Evolutionary conservation across 2,888 invertebrate species (phyloP).

Genomic region (Bombylius major): DNA sequence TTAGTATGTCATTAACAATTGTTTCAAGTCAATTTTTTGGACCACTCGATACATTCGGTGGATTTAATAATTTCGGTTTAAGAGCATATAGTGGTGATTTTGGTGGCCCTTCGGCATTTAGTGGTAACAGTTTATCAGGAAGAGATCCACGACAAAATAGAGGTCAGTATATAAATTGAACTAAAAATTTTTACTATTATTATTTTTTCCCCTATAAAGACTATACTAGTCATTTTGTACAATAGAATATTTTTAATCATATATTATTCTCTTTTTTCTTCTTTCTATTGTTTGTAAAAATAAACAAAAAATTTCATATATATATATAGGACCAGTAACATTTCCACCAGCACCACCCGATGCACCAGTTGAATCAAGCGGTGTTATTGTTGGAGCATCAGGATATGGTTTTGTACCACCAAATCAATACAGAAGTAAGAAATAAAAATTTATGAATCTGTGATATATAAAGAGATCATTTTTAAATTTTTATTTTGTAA

Average conservation of each 20-base stretch:
- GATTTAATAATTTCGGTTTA: slow-evolving; percentile 12
- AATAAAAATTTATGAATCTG: background rate
- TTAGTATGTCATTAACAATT: slow-evolving; percentile 28
- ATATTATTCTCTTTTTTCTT: background rate
- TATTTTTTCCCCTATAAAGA: too few relatives aligned
- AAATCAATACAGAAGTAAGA: slow-evolving; percentile 17
- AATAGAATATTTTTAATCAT: too few relatives aligned
- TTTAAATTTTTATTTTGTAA: too few relatives aligned
- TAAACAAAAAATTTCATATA: background rate
- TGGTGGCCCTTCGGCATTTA: slow-evolving; percentile 13
- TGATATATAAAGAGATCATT: background rate
- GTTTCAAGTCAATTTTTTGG: slow-evolving; percentile 31
- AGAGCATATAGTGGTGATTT: slow-evolving; percentile 14
- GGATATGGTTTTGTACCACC: slow-evolving; percentile 79
- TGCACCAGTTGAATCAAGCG: slow-evolving; percentile 60
- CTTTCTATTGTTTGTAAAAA: background rate
- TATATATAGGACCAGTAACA: slow-evolving; percentile 59
- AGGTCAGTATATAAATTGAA: slow-evolving; percentile 22
- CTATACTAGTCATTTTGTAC: too few relatives aligned
- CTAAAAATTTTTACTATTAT: background rate
- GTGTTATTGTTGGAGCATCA: slow-evolving; percentile 70
- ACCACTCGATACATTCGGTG: slow-evolving; percentile 14
- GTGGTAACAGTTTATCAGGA: slow-evolving; percentile 6
- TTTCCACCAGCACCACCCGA: slow-evolving; percentile 60
- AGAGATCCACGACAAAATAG: slow-evolving; percentile 35